Percentiles rank a stretch among this genome's conserved stretches.
Conservation (phyloP, 2,797 vertebrate genomes). For the Alcedo atthis region DNA sequence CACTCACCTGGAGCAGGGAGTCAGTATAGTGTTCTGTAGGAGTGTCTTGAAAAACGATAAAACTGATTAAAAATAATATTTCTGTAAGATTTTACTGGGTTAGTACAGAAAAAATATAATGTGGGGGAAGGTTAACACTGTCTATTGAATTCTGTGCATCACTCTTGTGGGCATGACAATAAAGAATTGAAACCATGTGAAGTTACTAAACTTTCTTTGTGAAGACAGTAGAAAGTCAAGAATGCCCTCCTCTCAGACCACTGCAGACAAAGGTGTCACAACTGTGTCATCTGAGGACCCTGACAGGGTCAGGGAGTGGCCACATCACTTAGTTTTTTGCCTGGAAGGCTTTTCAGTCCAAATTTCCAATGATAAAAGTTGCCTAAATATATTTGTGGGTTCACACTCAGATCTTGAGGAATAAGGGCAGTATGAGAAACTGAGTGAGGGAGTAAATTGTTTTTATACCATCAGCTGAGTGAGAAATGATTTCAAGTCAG, state of each 20-base stretch:
- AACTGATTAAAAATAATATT: background rate
- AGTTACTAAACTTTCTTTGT: background rate
- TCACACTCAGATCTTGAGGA: background rate
- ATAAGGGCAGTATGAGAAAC: background rate
- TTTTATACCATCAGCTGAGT: background rate
- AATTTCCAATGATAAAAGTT: background rate
- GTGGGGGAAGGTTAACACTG: background rate
- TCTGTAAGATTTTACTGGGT: background rate
- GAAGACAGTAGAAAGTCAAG: background rate
- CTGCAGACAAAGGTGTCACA: background rate
- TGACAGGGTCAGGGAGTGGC: background rate
- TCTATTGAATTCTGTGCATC: background rate
- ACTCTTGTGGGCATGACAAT: background rate
- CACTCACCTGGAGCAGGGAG: background rate
- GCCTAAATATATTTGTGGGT: background rate
- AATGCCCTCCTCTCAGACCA: background rate
- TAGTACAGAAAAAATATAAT: background rate
- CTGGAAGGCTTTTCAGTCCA: background rate
- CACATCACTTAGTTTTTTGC: background rate
- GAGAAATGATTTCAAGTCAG: background rate
- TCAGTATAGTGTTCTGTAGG: background rate
- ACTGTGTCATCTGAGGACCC: background rate
- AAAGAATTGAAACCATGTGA: background rate
- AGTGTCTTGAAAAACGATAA: background rate
- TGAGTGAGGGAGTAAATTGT: background rate